Evolutionary conservation across 2,113 vertebrate genomes (phyloP), one percentile per base, ranked within the genome.

Genomic region (Connochaetes taurinus): DNA sequence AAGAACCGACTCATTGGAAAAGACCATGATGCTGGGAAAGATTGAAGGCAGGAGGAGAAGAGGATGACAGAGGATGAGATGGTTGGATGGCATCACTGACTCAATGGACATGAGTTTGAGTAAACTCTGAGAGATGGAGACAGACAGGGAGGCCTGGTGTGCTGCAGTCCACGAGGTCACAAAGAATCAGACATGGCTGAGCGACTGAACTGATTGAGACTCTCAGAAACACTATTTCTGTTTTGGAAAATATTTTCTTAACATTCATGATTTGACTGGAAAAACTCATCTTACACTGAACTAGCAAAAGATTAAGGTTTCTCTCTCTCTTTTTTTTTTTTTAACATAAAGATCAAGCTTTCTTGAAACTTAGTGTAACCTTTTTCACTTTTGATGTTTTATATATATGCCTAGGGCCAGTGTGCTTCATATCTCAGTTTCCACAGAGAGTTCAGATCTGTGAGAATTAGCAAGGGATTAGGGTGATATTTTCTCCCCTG

Each of bases 341-440:
- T 93, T 94, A 98, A 96, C 47, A 96, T 90, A 62, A 98, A 98
- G 96, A 98, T 98, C 95, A 98, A 98, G 33, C 3, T 93, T 98
- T 96, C 93, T 94, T 33, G 45, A 94, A 98, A 98, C 91, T 97
- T 97, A 62, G 8, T 95, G 78, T 98, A 97, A 98, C 98, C 97
- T 98, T 98, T 98, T 94, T 43, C 81, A 89, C 91, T 98, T 98
- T 97, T 98, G 97, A 98, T 98, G 43, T 12, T 95, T 97, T 97
- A 97, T 97, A 71, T 47, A 36, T 97, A 96, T 90, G 95, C 92
- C 91, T 97, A 74, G 97, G 29, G 81, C 97, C 97, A 96, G 53
- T 15, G 78, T 97, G 80, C 52, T 98, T 98, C 95, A 80, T 98
- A 97, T 96, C 92, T 98, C 89, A 96, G 60, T 91, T 98, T 98